phyloP scores from a whole-genome alignment of 2,888 invertebrate genomes.

The Acronicta aceris region DNA sequence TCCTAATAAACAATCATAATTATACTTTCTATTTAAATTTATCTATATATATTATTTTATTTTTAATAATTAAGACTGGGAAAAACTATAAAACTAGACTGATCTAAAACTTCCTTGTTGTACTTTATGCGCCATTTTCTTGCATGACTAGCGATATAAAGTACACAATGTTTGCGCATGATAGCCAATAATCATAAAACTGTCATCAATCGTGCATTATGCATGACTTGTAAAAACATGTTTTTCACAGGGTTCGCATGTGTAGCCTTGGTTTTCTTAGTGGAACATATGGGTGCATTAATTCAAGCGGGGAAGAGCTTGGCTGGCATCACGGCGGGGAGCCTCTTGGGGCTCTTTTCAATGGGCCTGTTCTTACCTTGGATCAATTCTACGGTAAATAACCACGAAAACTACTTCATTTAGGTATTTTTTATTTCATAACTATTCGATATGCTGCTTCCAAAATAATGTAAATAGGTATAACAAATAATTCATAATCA shows the following conservation, averaged over 20 bases:
- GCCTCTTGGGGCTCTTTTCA: conserved; percentile 91
- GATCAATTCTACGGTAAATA: conserved; percentile 90
- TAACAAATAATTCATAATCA: no score
- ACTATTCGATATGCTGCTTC: no score
- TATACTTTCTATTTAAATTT: no score
- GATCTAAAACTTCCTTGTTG: not conserved
- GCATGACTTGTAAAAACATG: not conserved
- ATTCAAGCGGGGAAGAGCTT: conserved; percentile 93
- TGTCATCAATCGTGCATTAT: conserved; percentile 15
- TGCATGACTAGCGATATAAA: conserved; percentile 8
- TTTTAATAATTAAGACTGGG: no score
- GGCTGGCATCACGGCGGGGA: conserved; percentile 92
- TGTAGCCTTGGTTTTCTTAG: conserved; percentile 91
- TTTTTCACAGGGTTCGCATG: conserved; percentile 86
- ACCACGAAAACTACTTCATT: no score
- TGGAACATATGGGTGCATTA: conserved; percentile 92
- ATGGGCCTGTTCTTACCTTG: conserved; percentile 92
- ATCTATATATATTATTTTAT: no score
- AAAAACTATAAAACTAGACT: no score
- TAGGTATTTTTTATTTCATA: no score
- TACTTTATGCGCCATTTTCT: not conserved
- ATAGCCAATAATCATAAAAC: conserved; percentile 36
- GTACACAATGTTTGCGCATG: conserved; percentile 5
- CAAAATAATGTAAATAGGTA: no score
- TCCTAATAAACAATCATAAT: no score